Base-by-base conservation (phyloP, 1,140 invertebrate genomes). In the Zaprionus africanus region DNA sequence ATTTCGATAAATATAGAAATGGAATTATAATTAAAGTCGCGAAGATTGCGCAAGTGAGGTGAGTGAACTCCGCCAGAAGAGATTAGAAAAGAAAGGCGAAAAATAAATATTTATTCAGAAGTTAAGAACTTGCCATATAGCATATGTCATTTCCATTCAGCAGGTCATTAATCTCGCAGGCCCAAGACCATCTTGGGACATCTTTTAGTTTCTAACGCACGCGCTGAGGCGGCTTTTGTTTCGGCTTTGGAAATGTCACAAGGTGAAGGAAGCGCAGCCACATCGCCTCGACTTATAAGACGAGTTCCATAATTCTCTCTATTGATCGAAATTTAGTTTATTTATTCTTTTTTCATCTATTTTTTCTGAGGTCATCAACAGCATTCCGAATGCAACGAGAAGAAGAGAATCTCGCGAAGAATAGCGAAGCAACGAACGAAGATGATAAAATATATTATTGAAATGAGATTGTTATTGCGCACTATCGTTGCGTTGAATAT, bases 361-460 rank as follows among this genome's bases (percentile, higher is more conserved):
- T 46, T 43, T 4, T 17, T 51, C 61, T 87, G 84, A 87, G 84
- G 78, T 87, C 84, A 84, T 80, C 82, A 61, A 64, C 82, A 84
- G 19, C 66, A 74, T 58, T 57, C 56, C 53, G 78, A 83, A 88
- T 77, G 72, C 79, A 78, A 72, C 46, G 36, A 65, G 78, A 43
- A 60, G 41, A 65, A 73, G 43, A 64, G 43, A 64, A 70, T 49
- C 41, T 46, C n/a, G 31, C 11, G 6, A 31, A 46, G 51, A 46
- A 65, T 51, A 60, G 61, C 15, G 54, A 53, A 72, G 38, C n/a
- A 28, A 41, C 28, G 51, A 46, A 61, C 60, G 46, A 43, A 60
- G 26, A 58, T 51, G 41, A 71, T 61, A 72, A 80, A 76, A 76
- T 65, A 81, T 36, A 74, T 56, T 59, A 69, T 62, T 72, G 24